A percentile compares a stretch with the other conserved stretches of the same genome.
These are phyloP conservation scores for Acanthiza pusilla DNA, from an alignment of 2,797 vertebrate species.

Conservation along the genomic window DNA sequence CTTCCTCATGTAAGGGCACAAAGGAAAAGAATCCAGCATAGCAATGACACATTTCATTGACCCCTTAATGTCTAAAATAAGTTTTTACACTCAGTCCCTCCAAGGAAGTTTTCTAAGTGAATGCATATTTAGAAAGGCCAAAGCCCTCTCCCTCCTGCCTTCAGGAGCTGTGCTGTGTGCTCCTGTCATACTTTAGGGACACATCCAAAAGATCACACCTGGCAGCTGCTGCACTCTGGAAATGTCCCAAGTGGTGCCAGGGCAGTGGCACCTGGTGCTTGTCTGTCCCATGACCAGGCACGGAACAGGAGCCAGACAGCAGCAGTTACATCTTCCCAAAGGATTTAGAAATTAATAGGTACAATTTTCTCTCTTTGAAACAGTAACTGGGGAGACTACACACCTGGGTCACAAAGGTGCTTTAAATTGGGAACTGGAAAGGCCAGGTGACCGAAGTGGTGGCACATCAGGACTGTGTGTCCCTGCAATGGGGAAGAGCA, in stretches of 20 bases:
- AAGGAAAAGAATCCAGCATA: not conserved
- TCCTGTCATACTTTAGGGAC: not conserved
- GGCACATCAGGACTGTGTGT: rapidly evolving
- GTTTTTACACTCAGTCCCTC: not conserved
- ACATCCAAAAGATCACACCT: not conserved
- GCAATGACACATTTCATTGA: not conserved
- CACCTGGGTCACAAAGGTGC: not conserved
- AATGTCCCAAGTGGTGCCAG: rapidly evolving
- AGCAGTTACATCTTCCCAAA: not conserved
- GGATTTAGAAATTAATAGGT: not conserved
- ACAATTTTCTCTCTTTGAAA: not conserved
- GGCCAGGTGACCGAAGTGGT: not conserved
- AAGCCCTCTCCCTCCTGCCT: not conserved
- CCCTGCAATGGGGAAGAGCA: not conserved
- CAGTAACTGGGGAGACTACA: not conserved
- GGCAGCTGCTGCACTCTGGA: not conserved
- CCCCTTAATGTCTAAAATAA: not conserved
- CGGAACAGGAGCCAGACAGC: not conserved
- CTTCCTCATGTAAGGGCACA: not conserved
- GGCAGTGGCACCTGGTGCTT: not conserved
- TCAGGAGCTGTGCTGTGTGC: not conserved
- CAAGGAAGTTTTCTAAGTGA: not conserved
- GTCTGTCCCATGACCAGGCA: not conserved
- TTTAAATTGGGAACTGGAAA: not conserved
- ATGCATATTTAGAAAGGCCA: not conserved